Evolutionary conservation across 2,797 vertebrate genomes (phyloP).

Genomic region (Peromyscus attwateri): DNA sequence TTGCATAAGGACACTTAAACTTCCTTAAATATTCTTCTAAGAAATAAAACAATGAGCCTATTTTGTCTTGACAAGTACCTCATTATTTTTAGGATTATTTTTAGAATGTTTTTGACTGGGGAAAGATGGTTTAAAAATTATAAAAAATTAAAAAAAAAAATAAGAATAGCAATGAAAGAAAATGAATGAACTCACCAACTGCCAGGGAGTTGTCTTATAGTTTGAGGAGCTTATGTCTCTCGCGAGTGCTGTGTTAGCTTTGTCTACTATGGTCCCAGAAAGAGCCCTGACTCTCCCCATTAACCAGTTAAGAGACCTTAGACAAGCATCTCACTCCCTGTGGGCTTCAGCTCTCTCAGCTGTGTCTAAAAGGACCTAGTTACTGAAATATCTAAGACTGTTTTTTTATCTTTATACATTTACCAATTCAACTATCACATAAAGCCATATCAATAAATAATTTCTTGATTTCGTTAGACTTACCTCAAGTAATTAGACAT

Average conservation of each 20-base stretch:
- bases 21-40: not conserved
- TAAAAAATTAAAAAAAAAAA: constrained; percentile 18
- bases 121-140: constrained; percentile 35
- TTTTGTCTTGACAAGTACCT: not conserved
- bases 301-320: constrained; percentile 63
- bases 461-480: not conserved
- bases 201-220: not conserved
- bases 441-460: not conserved
- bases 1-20: not conserved
- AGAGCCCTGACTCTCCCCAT: constrained; percentile 23
- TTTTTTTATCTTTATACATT: not conserved
- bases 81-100: constrained; percentile 15
- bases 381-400: not conserved
- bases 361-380: constrained; percentile 29
- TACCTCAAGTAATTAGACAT: not conserved
- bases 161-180: constrained; percentile 10
- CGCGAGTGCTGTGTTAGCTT: not conserved
- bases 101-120: constrained; percentile 31
- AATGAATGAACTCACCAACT: constrained; percentile 56
- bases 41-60: not conserved
- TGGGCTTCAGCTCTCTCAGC: not conserved
- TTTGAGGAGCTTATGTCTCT: constrained; percentile 48
- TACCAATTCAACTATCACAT: not conserved
- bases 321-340: constrained; percentile 3
- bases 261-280: not conserved